These are phyloP conservation scores for Cydia amplana DNA, from an alignment of 1,140 invertebrate species.

Conservation along the genomic window DNA sequence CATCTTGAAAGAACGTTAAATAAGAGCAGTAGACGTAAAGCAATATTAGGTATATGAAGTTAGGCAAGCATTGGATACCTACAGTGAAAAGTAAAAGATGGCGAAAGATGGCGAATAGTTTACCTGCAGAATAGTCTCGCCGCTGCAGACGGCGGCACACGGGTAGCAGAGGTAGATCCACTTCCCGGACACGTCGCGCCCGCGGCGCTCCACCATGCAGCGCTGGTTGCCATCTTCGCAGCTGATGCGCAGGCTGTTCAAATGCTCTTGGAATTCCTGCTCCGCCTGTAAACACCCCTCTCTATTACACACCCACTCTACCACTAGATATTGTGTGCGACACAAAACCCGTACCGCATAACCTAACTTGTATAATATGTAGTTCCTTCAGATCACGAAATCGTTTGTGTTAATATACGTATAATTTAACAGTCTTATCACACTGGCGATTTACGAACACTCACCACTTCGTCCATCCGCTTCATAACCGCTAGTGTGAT, in stretches of 20 bases:
- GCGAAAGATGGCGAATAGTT: background rate
- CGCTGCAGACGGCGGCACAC: conserved; percentile 67
- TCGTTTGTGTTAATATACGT: conserved; percentile 3
- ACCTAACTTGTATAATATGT: background rate
- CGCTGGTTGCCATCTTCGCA: conserved; percentile 60
- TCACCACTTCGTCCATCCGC: background rate
- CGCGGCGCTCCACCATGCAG: conserved; percentile 66
- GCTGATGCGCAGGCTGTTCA: conserved; percentile 69
- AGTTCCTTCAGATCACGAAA: background rate
- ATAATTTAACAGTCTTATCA: conserved; percentile 38
- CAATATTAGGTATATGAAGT: too few relatives aligned
- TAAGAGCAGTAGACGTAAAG: too few relatives aligned
- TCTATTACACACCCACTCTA: conserved; percentile 37
- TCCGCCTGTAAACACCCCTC: conserved; percentile 59
- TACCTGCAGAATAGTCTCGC: conserved; percentile 67
- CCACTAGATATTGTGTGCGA: conserved; percentile 35
- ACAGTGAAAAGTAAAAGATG: too few relatives aligned
- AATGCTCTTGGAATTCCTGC: conserved; percentile 67
- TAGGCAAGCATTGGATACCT: too few relatives aligned
- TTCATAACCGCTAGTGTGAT: background rate
- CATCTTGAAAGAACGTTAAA: too few relatives aligned
- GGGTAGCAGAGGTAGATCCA: conserved; percentile 72
- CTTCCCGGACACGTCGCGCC: conserved; percentile 63
- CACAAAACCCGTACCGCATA: conserved; percentile 9
- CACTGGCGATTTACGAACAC: background rate